Conservation (phyloP, 2,113 vertebrate genomes). For the Saccopteryx bilineata region DNA sequence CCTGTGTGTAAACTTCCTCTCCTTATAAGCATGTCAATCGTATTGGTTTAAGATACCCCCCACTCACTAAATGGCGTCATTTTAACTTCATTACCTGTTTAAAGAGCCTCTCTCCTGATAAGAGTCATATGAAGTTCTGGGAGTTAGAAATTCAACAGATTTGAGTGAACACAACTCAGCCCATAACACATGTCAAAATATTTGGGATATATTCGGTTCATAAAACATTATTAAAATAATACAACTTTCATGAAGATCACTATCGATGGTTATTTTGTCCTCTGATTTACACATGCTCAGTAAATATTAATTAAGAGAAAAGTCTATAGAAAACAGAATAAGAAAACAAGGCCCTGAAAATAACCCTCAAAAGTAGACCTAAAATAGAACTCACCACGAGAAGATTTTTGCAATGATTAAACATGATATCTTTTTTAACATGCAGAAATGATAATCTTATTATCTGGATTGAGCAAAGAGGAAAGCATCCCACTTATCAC, state of each 20-base stretch:
- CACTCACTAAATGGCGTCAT: neutral
- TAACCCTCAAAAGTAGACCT: neutral
- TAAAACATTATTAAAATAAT: neutral
- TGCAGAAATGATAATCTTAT: neutral
- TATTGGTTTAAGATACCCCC: neutral
- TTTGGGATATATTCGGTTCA: neutral
- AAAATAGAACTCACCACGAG: neutral
- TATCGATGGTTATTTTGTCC: too few relatives aligned
- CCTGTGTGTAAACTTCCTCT: neutral
- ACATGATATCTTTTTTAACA: neutral
- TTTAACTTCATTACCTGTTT: neutral
- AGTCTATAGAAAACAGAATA: neutral
- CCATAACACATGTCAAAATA: neutral
- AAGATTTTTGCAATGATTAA: neutral
- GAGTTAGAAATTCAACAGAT: neutral
- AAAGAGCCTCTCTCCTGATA: neutral
- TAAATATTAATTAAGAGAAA: constrained; percentile 22
- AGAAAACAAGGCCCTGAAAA: constrained; percentile 35
- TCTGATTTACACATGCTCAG: neutral
- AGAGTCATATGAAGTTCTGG: neutral
- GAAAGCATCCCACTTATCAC: neutral
- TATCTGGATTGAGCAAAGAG: neutral
- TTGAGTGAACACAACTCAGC: neutral
- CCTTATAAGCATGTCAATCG: neutral
- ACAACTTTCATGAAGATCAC: neutral